phyloP scores from a whole-genome alignment of 2,113 vertebrate genomes.

The Coreoperca whiteheadi region DNA sequence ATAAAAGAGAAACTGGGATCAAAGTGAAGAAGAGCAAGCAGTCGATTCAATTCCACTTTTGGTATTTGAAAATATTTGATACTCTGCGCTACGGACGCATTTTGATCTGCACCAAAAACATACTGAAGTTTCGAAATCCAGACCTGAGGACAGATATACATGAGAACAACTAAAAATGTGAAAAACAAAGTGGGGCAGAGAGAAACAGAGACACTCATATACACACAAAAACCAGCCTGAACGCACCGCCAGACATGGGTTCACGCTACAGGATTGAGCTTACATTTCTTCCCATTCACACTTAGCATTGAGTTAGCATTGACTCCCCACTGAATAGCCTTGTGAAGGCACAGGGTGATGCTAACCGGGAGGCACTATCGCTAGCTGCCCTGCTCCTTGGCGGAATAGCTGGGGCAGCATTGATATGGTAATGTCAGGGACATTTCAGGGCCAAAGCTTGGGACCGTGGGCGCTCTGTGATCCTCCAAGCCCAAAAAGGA shows the following conservation, averaged over 20 bases:
- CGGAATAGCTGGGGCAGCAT: conserved; percentile 60
- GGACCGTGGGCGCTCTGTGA: conserved; percentile 79
- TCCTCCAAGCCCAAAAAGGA: conserved; percentile 79
- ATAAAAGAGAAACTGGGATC: not conserved
- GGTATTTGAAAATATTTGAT: not conserved
- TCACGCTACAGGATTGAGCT: conserved; percentile 56
- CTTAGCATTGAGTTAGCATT: conserved; percentile 68
- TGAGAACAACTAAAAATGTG: conserved; percentile 11
- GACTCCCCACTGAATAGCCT: conserved; percentile 74
- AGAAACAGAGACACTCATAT: conserved; percentile 11
- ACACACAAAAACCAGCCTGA: conserved; percentile 31
- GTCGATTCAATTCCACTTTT: not conserved
- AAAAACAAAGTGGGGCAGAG: conserved; percentile 12
- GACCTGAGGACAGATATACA: not conserved
- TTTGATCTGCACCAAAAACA: not conserved
- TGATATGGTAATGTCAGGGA: conserved; percentile 80
- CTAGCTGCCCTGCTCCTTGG: conserved; percentile 68
- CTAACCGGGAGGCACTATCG: conserved; percentile 74
- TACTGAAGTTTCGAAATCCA: not conserved
- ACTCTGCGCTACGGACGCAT: not conserved
- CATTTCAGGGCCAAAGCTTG: conserved; percentile 77
- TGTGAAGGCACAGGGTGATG: conserved; percentile 57
- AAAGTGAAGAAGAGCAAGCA: not conserved
- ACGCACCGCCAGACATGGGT: conserved; percentile 55
- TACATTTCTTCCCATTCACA: conserved; percentile 68